Base-by-base conservation (phyloP, 2,888 invertebrate genomes). In the Amblyteles armatorius region DNA sequence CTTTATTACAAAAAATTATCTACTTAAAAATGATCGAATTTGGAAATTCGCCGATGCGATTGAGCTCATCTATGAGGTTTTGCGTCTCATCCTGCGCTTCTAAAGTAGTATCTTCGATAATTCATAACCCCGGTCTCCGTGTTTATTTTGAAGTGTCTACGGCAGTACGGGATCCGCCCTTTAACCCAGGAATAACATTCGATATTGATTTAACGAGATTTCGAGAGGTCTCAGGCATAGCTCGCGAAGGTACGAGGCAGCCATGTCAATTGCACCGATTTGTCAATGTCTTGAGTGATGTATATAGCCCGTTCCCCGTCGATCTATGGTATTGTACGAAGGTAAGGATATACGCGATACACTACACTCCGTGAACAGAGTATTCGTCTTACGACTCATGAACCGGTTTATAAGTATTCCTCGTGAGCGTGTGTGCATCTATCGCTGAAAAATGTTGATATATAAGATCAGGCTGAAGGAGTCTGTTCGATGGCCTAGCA, bases 141-240 rank as follows among this genome's bases (percentile, higher is more conserved):
- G 88, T 90, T 89, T 90, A 83, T 86, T 90, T 90, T 87, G 86
- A 88, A 88, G 85, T 84, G 82, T 79, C 74, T 80, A 69, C 76
- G 13, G 79, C 77, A 74, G 72, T 82, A 87, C 80, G 83, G 19
- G 22, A 11, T 16, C 60, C 72, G 68, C 68, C 74, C 83, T 85
- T 78, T 85, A 86, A 83, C 86, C 83, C 77, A 86, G 86, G 84
- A 88, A 90, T 89, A 89, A 90, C 90, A 89, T 89, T 89, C 88
- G 89, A 90, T 90, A 90, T 90, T 89, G 90, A 89, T 89, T 87
- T 82, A 89, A 87, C 87, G 86, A 88, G 88, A 89, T 90, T 85
- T 87, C 83, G 74, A 83, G 85, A 87, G 84, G 85, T 69, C 86
- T 67, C 85, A 73, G 72, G 65, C 81, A 79, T 67, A 76, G 80